phyloP scores from a whole-genome alignment of 2,888 invertebrate genomes.

The Cyclophora punctaria region DNA sequence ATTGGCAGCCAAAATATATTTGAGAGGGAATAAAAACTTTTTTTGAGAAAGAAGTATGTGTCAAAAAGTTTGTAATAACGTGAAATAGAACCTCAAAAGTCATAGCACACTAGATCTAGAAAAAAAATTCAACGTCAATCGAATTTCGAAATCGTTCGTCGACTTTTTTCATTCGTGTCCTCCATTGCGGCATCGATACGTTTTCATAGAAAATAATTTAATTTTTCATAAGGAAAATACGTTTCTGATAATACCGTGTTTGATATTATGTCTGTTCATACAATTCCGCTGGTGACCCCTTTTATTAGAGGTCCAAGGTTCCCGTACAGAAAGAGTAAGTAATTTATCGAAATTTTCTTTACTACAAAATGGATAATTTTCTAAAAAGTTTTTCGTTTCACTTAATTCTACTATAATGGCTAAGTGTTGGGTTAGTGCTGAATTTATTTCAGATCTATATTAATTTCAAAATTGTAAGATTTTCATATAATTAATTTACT shows the following conservation, averaged over 20 bases:
- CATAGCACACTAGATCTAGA: conserved; percentile 35
- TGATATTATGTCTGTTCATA: conserved; percentile 68
- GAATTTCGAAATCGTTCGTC: conserved; percentile 54
- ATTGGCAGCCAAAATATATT: no score
- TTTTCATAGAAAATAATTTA: conserved; percentile 23
- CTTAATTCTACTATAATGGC: no score
- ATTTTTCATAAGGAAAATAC: conserved; percentile 20
- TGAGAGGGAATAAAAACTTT: no score
- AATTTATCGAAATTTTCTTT: conserved; percentile 10
- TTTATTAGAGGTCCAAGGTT: conserved; percentile 70
- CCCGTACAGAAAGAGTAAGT: conserved; percentile 71
- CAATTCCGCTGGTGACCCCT: conserved; percentile 64
- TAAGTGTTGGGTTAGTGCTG: no score
- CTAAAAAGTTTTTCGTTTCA: no score
- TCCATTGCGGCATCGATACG: conserved; percentile 28
- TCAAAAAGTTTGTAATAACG: conserved; percentile 7
- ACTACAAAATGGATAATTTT: not conserved
- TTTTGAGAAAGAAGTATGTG: not conserved
- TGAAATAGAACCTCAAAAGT: conserved; percentile 6
- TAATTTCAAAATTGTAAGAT: no score
- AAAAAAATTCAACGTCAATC: conserved; percentile 23
- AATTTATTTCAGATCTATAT: no score
- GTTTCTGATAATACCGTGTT: conserved; percentile 16
- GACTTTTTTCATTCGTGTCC: conserved; percentile 50
- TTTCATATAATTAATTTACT: no score